Percentiles rank a stretch among this genome's conserved stretches.
Evolutionary conservation across 2,888 invertebrate genomes (phyloP).

Genomic region (Beris chalybata): DNA sequence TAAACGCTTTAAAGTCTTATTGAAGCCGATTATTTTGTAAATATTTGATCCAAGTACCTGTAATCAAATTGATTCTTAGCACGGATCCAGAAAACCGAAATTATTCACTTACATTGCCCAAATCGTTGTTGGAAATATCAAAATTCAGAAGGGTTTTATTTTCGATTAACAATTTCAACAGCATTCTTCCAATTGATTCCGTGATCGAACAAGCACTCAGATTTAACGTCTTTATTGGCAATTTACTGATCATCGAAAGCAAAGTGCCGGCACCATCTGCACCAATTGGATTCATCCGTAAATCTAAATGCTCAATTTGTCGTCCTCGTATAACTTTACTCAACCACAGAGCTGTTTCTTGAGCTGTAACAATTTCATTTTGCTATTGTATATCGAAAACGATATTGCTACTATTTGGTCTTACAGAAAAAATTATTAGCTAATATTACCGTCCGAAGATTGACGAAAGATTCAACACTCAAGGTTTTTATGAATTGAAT

Average conservation of each 20-base stretch:
- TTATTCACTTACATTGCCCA: conserved; percentile 46
- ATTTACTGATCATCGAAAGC: conserved; percentile 45
- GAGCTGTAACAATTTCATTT: conserved; percentile 42
- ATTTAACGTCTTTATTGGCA: conserved; percentile 49
- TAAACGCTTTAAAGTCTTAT: conserved; percentile 46
- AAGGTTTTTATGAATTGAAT: conserved; percentile 49
- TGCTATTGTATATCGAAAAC: not conserved
- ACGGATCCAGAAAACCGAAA: not conserved
- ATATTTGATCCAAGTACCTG: conserved; percentile 51
- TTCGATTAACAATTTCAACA: conserved; percentile 51
- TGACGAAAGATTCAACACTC: conserved; percentile 49
- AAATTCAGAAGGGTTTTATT: conserved; percentile 46
- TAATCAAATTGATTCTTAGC: not conserved
- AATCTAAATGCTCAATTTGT: conserved; percentile 46
- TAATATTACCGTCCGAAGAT: conserved; percentile 48
- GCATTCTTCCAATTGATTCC: conserved; percentile 47
- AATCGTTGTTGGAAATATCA: conserved; percentile 50
- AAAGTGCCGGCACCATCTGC: conserved; percentile 53
- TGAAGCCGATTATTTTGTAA: conserved; percentile 49
- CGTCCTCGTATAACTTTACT: conserved; percentile 48
- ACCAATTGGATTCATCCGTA: conserved; percentile 54
- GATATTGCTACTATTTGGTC: conserved; percentile 25
- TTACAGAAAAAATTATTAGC: conserved; percentile 54
- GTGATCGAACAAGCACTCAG: conserved; percentile 50
- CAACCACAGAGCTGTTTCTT: conserved; percentile 51